A percentile compares a stretch with the other conserved stretches of the same genome.
Conservation (phyloP, 2,797 vertebrate genomes). For the Dermochelys coriacea region DNA sequence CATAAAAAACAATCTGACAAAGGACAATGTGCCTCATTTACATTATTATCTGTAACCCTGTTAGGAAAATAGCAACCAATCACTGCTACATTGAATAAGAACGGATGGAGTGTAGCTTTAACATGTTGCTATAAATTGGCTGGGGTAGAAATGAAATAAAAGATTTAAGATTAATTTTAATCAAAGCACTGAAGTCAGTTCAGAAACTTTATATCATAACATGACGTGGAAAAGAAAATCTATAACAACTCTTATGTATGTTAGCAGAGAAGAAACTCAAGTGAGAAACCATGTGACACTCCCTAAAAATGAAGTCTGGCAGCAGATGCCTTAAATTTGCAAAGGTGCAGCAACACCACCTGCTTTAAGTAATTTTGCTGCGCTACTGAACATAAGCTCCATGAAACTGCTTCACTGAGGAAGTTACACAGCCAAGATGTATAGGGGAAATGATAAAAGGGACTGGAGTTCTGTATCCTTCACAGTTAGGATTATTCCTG, state of each 20-base stretch:
- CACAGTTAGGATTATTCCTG: not conserved
- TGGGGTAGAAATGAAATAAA: slow-evolving; percentile 57
- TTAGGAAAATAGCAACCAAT: slow-evolving; percentile 39
- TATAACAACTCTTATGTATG: slow-evolving; percentile 5
- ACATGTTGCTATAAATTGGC: slow-evolving; percentile 36
- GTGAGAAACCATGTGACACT: not conserved
- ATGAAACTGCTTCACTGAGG: not conserved
- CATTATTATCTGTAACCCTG: slow-evolving; percentile 33
- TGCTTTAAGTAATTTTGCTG: not conserved
- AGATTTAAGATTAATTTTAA: slow-evolving; percentile 45
- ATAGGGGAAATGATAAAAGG: not conserved
- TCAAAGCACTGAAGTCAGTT: slow-evolving; percentile 52
- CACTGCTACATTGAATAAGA: slow-evolving; percentile 29
- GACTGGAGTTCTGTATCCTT: not conserved
- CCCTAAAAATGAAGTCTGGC: not conserved
- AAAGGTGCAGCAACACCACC: not conserved
- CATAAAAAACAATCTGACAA: not conserved
- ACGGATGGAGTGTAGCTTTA: slow-evolving; percentile 28
- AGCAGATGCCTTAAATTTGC: not conserved
- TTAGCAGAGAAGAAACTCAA: slow-evolving; percentile 8
- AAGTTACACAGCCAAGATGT: not conserved
- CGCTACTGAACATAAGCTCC: slow-evolving; percentile 6
- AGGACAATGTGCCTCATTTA: slow-evolving; percentile 49
- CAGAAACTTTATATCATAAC: slow-evolving; percentile 47
- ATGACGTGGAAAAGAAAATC: slow-evolving; percentile 49